Percentiles rank a stretch among this genome's conserved stretches.
Conservation (phyloP, 2,888 invertebrate genomes). For the Drosophila recens region DNA sequence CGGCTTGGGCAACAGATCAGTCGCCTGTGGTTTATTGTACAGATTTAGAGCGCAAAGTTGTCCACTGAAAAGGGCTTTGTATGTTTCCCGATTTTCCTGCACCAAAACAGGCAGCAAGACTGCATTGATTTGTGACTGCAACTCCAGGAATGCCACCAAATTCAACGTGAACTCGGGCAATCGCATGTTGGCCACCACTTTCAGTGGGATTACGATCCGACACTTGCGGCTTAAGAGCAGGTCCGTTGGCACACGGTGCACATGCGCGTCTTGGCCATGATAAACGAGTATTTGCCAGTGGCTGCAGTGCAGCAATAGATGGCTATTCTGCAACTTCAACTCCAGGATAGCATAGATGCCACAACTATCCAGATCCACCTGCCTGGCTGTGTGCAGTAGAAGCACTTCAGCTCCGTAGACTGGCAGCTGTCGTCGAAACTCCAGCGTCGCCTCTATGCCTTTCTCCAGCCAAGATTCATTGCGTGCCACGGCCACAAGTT, state of each 20-base stretch:
- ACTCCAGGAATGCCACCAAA: conserved; percentile 56
- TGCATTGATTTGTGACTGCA: conserved; percentile 49
- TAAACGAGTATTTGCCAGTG: conserved; percentile 75
- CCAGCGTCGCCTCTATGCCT: conserved; percentile 53
- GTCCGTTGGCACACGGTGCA: conserved; percentile 66
- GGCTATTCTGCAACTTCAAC: conserved; percentile 55
- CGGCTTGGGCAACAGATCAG: background rate
- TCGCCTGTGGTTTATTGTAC: conserved; percentile 12
- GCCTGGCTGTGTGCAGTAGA: conserved; percentile 44
- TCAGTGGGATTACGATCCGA: conserved; percentile 65
- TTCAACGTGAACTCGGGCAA: conserved; percentile 69
- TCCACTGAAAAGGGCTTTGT: conserved; percentile 56
- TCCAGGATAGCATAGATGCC: conserved; percentile 68
- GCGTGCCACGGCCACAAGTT: conserved; percentile 73
- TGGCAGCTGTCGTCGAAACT: conserved; percentile 68
- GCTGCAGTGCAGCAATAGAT: conserved; percentile 55
- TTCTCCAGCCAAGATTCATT: conserved; percentile 47
- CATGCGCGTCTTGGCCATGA: conserved; percentile 41
- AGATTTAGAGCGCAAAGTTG: conserved; percentile 26
- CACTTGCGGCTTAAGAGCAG: conserved; percentile 62
- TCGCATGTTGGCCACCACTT: conserved; percentile 26
- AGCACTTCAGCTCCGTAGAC: conserved; percentile 33
- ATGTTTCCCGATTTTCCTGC: conserved; percentile 27
- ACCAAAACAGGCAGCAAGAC: conserved; percentile 52
- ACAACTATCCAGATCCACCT: conserved; percentile 29